phyloP scores from a whole-genome alignment of 1,140 invertebrate species.

The Dufourea novaeangliae region DNA sequence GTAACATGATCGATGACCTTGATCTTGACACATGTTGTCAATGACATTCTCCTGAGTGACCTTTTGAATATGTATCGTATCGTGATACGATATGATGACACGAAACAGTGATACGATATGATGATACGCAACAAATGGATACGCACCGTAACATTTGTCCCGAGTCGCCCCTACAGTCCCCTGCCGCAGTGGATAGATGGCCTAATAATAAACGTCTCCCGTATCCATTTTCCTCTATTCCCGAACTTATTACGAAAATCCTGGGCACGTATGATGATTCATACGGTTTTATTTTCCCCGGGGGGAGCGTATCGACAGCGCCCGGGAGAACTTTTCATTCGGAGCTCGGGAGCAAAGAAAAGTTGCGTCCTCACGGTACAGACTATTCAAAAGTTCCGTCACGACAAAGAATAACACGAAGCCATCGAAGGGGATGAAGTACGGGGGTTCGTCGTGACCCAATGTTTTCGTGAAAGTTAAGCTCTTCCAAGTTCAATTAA shows the following conservation, averaged over 20 bases:
- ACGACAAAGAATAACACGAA: conserved; percentile 25
- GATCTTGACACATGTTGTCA: no score
- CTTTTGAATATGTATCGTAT: no score
- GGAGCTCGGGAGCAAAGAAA: conserved; percentile 33
- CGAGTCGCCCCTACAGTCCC: no score
- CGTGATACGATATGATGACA: no score
- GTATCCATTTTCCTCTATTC: no score
- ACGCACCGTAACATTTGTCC: no score
- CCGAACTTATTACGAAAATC: conserved; percentile 22
- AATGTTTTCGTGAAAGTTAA: conserved; percentile 12
- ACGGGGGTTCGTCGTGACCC: neutral
- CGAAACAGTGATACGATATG: no score
- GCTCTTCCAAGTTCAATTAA: conserved; percentile 19
- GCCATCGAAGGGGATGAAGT: neutral
- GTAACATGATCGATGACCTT: no score
- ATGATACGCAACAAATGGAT: no score
- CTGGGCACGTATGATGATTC: conserved; percentile 30
- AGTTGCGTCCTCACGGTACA: conserved; percentile 16
- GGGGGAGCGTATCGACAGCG: conserved; percentile 30
- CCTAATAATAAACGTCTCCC: no score
- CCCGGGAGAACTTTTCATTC: conserved; percentile 7
- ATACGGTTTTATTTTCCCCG: conserved; percentile 36
- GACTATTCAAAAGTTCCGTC: conserved; percentile 35
- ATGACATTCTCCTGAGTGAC: no score
- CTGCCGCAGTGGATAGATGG: no score